These are phyloP conservation scores for Drosophila melanica DNA, from an alignment of 1,140 invertebrate genomes.

Conservation along the genomic window DNA sequence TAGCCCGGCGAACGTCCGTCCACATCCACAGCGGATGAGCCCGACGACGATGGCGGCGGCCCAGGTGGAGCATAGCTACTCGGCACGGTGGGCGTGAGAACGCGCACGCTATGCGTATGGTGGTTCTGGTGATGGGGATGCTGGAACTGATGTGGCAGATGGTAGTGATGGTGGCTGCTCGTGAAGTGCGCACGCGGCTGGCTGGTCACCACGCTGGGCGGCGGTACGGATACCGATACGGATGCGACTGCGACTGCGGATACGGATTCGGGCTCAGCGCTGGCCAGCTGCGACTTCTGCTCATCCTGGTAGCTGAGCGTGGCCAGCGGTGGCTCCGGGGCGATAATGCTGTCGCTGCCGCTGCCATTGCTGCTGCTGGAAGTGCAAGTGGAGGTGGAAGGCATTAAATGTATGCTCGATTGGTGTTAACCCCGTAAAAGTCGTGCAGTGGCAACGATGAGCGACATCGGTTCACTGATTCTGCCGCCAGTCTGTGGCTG, in stretches of 20 bases:
- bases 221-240: neutral
- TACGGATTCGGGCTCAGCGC: neutral
- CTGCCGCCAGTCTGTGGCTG: slow-evolving; percentile 13
- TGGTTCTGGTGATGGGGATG: slow-evolving; percentile 82
- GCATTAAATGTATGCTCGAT: slow-evolving; percentile 21
- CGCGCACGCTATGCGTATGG: slow-evolving; percentile 77
- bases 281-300: slow-evolving; percentile 37
- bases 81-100: slow-evolving; percentile 76
- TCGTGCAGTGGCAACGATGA: slow-evolving; percentile 39
- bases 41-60: slow-evolving; percentile 23
- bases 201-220: slow-evolving; percentile 49
- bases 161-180: slow-evolving; percentile 80
- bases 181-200: slow-evolving; percentile 71
- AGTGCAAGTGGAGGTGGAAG: slow-evolving; percentile 43
- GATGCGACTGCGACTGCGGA: neutral
- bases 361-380: slow-evolving; percentile 21
- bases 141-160: slow-evolving; percentile 81
- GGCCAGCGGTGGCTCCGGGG: slow-evolving; percentile 42
- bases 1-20: slow-evolving; percentile 47
- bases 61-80: slow-evolving; percentile 52
- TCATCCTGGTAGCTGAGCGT: slow-evolving; percentile 71
- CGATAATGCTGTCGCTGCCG: slow-evolving; percentile 1
- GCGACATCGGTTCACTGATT: slow-evolving; percentile 63
- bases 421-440: neutral
- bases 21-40: slow-evolving; percentile 20